Base-by-base conservation (phyloP, 2,113 vertebrate species). In the Galbula dea region DNA sequence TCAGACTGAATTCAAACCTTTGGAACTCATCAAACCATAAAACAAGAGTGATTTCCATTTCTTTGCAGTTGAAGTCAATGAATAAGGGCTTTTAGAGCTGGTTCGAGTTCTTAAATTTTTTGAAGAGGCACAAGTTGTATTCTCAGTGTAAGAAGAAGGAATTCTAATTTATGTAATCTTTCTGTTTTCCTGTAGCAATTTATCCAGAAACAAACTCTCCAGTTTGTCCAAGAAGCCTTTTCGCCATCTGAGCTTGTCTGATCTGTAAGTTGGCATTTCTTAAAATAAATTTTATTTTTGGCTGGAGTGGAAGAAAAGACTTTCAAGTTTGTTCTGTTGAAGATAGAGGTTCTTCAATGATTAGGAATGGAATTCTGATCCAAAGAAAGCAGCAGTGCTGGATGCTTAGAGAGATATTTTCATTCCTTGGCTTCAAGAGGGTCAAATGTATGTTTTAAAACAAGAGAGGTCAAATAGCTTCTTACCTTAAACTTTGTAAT, bases 171-270 rank as follows among this genome's bases (percentile, higher is more conserved):
- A 95, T 90, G 69, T 52, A 90, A n/a, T 85, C 71, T 96, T 96
- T 83, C 45, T 97, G 16, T 96, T 97, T 96, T 83, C 57, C 98
- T 95, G 13, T 96, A 99, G 99, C 97, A 99, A 99, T 97, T 98
- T 99, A 76, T 99, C 99, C 94, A 98, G 99, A 97, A 99, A 99
- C 97, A 99, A 99, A 95, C 97, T 99, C 96, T 98, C 99, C 9
- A 98, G 98, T 71, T 98, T 99, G 92, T 99, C 98, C 93, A 98
- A 99, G 98, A 99, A 98, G 97, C 97, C 98, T 90, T 99, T 99
- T 97, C 98, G 95, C 85, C 98, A 99, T 97, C 98, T 99, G 96
- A 98, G 99, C 97, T 98, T 99, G 85, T 98, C 98, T 90, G 98
- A 98, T 96, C 97, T 99, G 99, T 99, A 98, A 99, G 99, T 99